phyloP scores from a whole-genome alignment of 1,140 invertebrate species.

The Dolichoris vasculosae region DNA sequence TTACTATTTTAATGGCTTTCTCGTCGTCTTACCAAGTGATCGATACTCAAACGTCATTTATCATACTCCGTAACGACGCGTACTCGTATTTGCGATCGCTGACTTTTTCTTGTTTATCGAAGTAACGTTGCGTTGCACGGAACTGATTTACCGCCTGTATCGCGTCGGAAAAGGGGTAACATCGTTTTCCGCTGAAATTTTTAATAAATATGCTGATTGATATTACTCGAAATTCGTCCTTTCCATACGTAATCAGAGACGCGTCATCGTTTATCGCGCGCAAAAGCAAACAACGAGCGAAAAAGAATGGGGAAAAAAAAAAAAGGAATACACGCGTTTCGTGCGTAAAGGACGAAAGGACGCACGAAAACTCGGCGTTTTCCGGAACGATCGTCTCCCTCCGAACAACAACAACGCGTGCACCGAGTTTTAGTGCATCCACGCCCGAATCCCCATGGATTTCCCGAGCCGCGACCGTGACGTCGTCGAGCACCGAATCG shows the following conservation, averaged over 20 bases:
- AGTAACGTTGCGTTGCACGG: neutral
- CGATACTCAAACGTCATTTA: conserved; percentile 1
- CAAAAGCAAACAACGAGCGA: neutral
- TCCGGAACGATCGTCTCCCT: too few relatives aligned
- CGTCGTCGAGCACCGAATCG: neutral
- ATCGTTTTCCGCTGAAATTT: neutral
- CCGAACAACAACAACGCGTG: neutral
- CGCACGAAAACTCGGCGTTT: neutral
- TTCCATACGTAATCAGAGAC: conserved; percentile 26
- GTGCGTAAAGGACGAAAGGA: neutral
- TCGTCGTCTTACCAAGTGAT: neutral
- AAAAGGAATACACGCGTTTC: neutral
- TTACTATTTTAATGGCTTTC: conserved; percentile 5
- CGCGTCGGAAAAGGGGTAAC: neutral
- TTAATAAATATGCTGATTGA: conserved; percentile 50
- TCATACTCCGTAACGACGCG: neutral
- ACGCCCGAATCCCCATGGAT: neutral
- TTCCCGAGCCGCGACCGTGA: neutral
- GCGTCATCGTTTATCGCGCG: conserved; percentile 28
- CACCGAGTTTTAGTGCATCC: neutral
- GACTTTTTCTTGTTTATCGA: neutral
- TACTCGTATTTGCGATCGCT: neutral
- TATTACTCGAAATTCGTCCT: conserved; percentile 10
- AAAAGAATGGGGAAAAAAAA: neutral
- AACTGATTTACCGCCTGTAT: neutral